Conservation (phyloP, 2,797 vertebrate species). For the Acanthiza pusilla region DNA sequence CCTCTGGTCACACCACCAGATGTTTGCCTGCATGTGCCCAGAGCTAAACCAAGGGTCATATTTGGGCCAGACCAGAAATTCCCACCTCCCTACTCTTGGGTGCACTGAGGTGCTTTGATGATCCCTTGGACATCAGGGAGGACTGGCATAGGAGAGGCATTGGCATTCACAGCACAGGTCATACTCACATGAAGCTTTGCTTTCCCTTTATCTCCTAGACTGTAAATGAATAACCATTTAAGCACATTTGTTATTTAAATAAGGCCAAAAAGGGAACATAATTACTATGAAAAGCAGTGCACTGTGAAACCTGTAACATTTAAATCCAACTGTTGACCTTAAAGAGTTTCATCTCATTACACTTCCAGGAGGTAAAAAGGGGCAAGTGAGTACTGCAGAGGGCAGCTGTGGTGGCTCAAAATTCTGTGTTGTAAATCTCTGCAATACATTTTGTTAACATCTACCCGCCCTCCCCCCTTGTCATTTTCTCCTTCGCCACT, state of each 20-base stretch:
- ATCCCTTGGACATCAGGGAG: neutral
- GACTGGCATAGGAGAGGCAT: neutral
- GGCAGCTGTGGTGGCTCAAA: neutral
- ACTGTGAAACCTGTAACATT: neutral
- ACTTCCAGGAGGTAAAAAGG: neutral
- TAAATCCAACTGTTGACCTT: neutral
- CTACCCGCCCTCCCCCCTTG: neutral
- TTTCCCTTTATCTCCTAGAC: neutral
- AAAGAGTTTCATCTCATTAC: neutral
- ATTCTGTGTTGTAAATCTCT: neutral
- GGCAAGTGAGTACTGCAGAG: neutral
- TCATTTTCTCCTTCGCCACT: neutral
- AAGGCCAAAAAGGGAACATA: neutral
- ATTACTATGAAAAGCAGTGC: neutral
- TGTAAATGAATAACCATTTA: neutral
- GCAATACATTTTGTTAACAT: neutral
- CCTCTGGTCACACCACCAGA: neutral
- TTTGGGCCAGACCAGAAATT: neutral
- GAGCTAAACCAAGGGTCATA: neutral
- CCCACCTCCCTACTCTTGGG: neutral
- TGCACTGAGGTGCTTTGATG: neutral
- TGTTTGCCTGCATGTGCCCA: neutral
- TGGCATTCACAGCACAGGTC: neutral
- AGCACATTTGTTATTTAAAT: neutral
- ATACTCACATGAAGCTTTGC: neutral